A percentile compares a stretch with the other conserved stretches of the same genome.
Conservation (phyloP, 2,113 vertebrate genomes). For the Todiramphus saurophagus region DNA sequence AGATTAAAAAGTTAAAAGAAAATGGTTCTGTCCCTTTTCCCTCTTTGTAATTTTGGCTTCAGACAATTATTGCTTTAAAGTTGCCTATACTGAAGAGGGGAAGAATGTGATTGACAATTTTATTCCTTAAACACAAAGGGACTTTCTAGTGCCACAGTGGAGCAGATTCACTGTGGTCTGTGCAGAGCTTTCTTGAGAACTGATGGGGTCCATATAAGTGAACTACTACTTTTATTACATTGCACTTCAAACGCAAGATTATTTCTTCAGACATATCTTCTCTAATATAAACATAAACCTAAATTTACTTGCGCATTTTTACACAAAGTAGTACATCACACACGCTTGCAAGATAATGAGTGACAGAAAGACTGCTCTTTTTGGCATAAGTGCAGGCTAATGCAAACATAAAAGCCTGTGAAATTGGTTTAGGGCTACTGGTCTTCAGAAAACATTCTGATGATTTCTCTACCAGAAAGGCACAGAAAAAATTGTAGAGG, state of each 20-base stretch:
- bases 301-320: constrained; percentile 5
- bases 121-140: constrained; percentile 6
- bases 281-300: background rate
- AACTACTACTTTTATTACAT: background rate
- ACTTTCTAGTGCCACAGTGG: background rate
- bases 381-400: background rate
- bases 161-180: background rate
- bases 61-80: constrained; percentile 12
- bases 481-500: background rate
- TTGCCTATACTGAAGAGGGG: background rate
- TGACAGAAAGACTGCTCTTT: background rate
- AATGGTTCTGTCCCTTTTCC: background rate
- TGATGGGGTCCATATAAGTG: background rate
- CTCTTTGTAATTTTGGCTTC: constrained; percentile 2
- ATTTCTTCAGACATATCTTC: background rate
- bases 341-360: background rate
- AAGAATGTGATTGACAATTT: background rate
- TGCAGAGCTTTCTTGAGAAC: constrained; percentile 6
- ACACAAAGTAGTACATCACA: background rate
- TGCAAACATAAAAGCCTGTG: background rate
- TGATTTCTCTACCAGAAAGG: background rate
- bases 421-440: background rate
- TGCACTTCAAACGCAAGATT: constrained; percentile 11
- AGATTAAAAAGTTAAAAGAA: constrained; percentile 1
- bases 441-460: background rate